A percentile compares a stretch with the other conserved stretches of the same genome.
These are phyloP conservation scores for Bombyx huttoni DNA, from an alignment of 2,888 invertebrate genomes.

Conservation along the genomic window DNA sequence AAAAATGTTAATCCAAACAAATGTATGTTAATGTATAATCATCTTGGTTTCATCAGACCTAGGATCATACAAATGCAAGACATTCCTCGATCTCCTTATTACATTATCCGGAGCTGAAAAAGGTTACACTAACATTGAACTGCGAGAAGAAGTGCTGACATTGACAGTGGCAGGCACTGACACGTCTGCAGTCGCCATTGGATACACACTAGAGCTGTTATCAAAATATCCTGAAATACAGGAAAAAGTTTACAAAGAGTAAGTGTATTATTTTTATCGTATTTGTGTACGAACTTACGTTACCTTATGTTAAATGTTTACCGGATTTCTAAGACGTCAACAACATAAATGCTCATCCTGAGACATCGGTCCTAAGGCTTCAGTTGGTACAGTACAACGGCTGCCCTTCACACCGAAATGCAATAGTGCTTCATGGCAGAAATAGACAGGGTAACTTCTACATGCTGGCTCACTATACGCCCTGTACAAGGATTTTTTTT, in stretches of 20 bases:
- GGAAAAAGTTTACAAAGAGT: slow-evolving; percentile 56
- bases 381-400: no score
- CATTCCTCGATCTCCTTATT: slow-evolving; percentile 70
- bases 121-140: slow-evolving; percentile 63
- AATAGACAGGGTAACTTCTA: no score
- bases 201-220: slow-evolving; percentile 52
- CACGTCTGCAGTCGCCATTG: slow-evolving; percentile 55
- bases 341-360: no score
- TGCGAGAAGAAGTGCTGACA: slow-evolving; percentile 72
- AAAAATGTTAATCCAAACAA: no score
- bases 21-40: neutral
- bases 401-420: no score
- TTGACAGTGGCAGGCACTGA: slow-evolving; percentile 71
- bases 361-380: no score
- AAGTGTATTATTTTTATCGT: slow-evolving; percentile 16
- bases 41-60: slow-evolving; percentile 22
- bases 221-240: slow-evolving; percentile 59
- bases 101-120: slow-evolving; percentile 56
- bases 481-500: no score
- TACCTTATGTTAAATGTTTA: no score
- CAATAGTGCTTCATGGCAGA: no score
- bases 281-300: neutral
- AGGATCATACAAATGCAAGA: slow-evolving; percentile 41
- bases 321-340: no score
- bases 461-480: no score